Evolutionary conservation across 2,113 vertebrate genomes (phyloP), one percentile per base, ranked within the genome.

Genomic region (Poeciliopsis turrubarensis): DNA sequence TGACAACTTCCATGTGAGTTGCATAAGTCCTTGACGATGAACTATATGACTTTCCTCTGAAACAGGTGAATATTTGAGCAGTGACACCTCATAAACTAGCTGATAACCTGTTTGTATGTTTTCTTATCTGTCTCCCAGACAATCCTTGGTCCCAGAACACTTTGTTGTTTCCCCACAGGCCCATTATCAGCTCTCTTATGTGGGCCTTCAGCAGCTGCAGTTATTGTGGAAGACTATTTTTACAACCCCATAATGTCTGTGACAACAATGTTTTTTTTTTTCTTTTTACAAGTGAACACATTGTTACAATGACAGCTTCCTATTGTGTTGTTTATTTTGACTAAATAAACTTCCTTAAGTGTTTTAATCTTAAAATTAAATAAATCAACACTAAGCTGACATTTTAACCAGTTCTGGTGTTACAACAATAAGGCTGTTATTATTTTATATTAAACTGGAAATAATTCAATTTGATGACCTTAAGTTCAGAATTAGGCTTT

Each of bases 111-210:
- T 85, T 85, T 87, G 76, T 89, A 87, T 84, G 63, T 87, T 86
- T 90, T 87, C 89, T 94, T 94, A 93, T 93, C 91, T 92, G 87
- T 81, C 85, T 85, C 72, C 54, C 86, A 87, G 90, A 93, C 91
- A 91, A 91, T 91, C 86, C 81, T 77, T 82, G 86, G 83, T 92
- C 87, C 88, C 83, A 79, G 85, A 89, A 88, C 88, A 88, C 77
- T 81, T 76, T 87, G 91, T 89, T 83, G 78, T 89, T 90, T 90
- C 88, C 51, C 89, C 83, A 76, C 78, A 83, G 87, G 89, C 76
- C 89, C 82, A 89, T 92, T 92, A 93, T 92, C 90, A 92, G 90
- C 92, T 92, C 77, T 83, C 73, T 78, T 89, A 75, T 65, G 79
- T 67, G 72, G 81, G 78, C 78, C 86, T 65, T 70, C 77, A 79